A percentile compares a stretch with the other conserved stretches of the same genome.
These are phyloP conservation scores for Akabosia matsudoensis DNA, from an alignment of 1,140 invertebrate species.

Conservation along the genomic window DNA sequence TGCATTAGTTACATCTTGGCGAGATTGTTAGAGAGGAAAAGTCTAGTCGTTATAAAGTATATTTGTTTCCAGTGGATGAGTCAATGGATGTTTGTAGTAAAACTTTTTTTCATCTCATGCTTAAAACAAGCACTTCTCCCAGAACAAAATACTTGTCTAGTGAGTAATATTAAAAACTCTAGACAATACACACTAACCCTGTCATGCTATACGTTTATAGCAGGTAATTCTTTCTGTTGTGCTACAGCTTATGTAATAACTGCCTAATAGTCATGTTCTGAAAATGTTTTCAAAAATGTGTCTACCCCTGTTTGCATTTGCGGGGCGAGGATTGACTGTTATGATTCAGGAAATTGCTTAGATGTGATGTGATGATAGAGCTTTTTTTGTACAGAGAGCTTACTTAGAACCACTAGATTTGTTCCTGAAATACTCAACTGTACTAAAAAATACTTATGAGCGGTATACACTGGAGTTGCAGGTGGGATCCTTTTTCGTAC, in stretches of 20 bases:
- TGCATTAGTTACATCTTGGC: neutral
- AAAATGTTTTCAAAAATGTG: neutral
- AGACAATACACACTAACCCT: neutral
- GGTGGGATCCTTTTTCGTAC: neutral
- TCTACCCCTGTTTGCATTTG: neutral
- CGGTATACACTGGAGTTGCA: neutral
- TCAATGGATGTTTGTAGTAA: neutral
- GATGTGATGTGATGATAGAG: no score
- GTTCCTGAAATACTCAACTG: no score
- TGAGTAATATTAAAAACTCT: neutral
- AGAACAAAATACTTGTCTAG: neutral
- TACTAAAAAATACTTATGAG: neutral
- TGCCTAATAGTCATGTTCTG: neutral
- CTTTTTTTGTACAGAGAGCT: no score
- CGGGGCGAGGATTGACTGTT: constrained; percentile 13
- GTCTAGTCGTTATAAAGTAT: neutral
- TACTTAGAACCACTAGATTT: no score
- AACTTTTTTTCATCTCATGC: neutral
- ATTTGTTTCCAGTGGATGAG: neutral
- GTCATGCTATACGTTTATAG: neutral
- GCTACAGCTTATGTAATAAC: no score
- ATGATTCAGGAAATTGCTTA: constrained; percentile 13
- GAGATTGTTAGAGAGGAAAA: no score
- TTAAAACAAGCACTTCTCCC: neutral
- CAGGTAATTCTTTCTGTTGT: no score